Evolutionary conservation across 2,113 vertebrate species (phyloP), one percentile per base, ranked within the genome.

Genomic region (Phycodurus eques): DNA sequence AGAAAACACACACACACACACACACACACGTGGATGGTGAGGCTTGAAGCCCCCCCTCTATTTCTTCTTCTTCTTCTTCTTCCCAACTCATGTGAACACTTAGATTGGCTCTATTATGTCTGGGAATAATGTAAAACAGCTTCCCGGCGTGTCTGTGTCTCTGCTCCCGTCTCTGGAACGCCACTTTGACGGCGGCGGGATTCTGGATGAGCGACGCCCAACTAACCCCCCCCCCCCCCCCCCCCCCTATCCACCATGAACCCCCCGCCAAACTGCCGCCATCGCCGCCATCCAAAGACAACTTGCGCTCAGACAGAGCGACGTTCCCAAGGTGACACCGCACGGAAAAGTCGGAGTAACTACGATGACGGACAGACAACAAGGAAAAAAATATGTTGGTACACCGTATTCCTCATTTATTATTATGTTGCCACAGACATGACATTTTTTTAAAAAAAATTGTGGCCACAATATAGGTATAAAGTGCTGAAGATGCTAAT

Each of bases 91-190:
- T 74, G 80, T 44, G 67, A 75, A 51, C 80, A 63, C 73, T 85
- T 61, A 74, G 83, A 90, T 89, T 89, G 90, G 82, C 83, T 88
- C 87, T 92, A 90, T 90, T 92, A 91, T 90, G 92, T 93, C 92
- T 92, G 86, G 87, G 84, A 93, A 91, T 91, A 92, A 93, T 92
- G 89, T 89, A 86, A 87, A 93, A 90, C 90, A 90, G 89, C 83
- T 86, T 85, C 80, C 77, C 80, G 62, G 72, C 44, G 79, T 87
- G 74, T 72, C 77, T 64, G 68, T 68, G 83, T 88, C 83, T 84
- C 83, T 77, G 74, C 76, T 78, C 60, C 39, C 80, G 83, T 69
- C 80, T 85, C 85, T 85, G 82, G 85, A 88, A 79, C 67, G 82
- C 81, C 88, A 78, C 82, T 70, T 79, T 83, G 72, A 83, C 68